Evolutionary conservation across 2,888 invertebrate genomes (phyloP), one percentile per base, ranked within the genome.

Genomic region (Mamestra brassicae): DNA sequence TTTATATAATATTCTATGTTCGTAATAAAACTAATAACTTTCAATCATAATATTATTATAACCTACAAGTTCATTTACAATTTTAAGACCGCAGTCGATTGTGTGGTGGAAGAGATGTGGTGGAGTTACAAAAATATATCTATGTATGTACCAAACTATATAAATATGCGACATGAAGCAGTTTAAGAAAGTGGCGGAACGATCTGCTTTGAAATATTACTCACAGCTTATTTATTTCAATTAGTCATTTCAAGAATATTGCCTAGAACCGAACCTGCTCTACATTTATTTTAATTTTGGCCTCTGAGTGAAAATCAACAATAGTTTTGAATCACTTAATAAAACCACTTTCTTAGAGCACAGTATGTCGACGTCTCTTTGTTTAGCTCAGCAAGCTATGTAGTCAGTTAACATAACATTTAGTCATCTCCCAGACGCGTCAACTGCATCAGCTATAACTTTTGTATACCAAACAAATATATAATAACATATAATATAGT

Each of bases 51-150:
- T 83, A 85, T 69, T 77, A 77, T 57, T 69, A 36, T 74, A 78
- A 72, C 80, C 62, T 83, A 82, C 81, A 82, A 86, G 73, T 85
- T 85, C 81, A 87, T 87, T 82, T 81, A 78, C 83, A 87, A 69
- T 78, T 65, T 45, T 55, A 45, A 68, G 58, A 74, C 73, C 68
- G 62, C 57, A 52, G 47, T 72, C 52, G 6, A 64, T 74, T 60
- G 63, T 77, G 73, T 73, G 45, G 58, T 57, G 71, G 71, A 74
- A 83, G 60, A 78, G 45, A 71, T 57, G 54, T 57, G 58, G n/a
- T n/a, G 34, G 63, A 47, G 60, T 70, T 82, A 82, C 38, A 82
- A 82, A 82, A 82, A 82, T 82, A 82, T 78, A 82, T 78, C 69
- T 82, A 74, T 73, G 47, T 74, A 72, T 78, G 69, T 81, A 77